Conservation (phyloP, 2,113 vertebrate species). For the Pyxicephalus adspersus region DNA sequence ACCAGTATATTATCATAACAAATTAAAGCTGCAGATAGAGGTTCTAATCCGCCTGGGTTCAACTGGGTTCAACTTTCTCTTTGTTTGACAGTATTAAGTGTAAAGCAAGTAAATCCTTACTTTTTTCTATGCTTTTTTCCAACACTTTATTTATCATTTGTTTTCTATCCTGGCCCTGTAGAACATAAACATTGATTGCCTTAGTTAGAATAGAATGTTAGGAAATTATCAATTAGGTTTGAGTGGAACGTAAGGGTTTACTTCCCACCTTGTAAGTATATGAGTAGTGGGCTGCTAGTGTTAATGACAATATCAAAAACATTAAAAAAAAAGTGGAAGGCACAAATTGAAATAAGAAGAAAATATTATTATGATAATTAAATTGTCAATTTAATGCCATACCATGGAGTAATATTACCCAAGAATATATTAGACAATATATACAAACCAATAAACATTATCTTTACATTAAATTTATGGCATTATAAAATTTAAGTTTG, state of each 20-base stretch:
- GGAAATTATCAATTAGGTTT: slow-evolving; percentile 50
- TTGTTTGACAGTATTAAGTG: slow-evolving; percentile 52
- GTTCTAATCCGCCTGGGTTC: slow-evolving; percentile 40
- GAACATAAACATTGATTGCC: slow-evolving; percentile 17
- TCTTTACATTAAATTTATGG: too few species aligned
- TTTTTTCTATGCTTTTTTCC: slow-evolving; percentile 38
- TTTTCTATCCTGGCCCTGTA: slow-evolving; percentile 29
- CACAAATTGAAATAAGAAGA: too few species aligned
- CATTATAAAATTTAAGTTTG: too few species aligned
- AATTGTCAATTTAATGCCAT: too few species aligned
- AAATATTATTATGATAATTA: too few species aligned
- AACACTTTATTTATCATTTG: slow-evolving; percentile 48
- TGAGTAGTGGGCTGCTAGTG: background rate
- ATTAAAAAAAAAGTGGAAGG: too few species aligned
- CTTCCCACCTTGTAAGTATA: slow-evolving; percentile 37
- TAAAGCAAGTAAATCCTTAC: slow-evolving; percentile 53
- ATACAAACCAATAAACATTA: too few species aligned
- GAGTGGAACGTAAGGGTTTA: slow-evolving; percentile 21
- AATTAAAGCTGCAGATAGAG: slow-evolving; percentile 47
- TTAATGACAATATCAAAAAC: background rate
- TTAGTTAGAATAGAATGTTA: background rate
- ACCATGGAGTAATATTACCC: too few species aligned
- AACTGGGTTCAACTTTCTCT: slow-evolving; percentile 38
- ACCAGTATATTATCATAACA: slow-evolving; percentile 51
- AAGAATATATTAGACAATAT: too few species aligned